Evolutionary conservation across 2,888 invertebrate species (phyloP).

Genomic region (Drosophila cognata): DNA sequence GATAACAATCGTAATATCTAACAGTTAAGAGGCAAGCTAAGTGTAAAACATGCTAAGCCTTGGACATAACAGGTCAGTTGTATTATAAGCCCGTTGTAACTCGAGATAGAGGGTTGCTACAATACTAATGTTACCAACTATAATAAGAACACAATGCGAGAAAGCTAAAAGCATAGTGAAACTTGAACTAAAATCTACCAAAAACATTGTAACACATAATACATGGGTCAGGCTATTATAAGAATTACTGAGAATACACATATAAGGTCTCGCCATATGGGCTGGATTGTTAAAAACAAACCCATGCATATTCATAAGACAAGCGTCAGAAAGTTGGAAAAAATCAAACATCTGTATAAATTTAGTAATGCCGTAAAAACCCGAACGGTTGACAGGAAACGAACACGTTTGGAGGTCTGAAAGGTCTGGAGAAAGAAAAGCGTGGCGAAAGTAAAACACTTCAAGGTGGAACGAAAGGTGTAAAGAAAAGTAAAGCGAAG

Average conservation of each 20-base stretch:
- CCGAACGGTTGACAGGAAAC: constrained; percentile 62
- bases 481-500: constrained; percentile 23
- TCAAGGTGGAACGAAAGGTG: constrained; percentile 75
- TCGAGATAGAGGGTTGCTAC: constrained; percentile 2
- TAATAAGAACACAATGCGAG: not conserved
- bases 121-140: not conserved
- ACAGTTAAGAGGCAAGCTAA: not conserved
- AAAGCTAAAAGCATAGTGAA: not conserved
- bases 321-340: constrained; percentile 8
- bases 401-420: constrained; percentile 58
- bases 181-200: not conserved
- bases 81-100: constrained; percentile 20
- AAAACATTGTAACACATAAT: constrained; percentile 4
- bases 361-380: constrained; percentile 53
- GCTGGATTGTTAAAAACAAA: constrained; percentile 18
- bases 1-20: constrained; percentile 11
- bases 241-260: constrained; percentile 10
- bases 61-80: constrained; percentile 7
- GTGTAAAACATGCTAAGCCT: constrained; percentile 11
- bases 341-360: constrained; percentile 68
- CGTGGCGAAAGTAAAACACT: constrained; percentile 72
- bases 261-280: constrained; percentile 21
- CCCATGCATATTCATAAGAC: constrained; percentile 52
- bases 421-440: constrained; percentile 45
- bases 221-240: constrained; percentile 5